Percentiles rank a stretch among this genome's conserved stretches.
Evolutionary conservation across 1,140 invertebrate genomes (phyloP).

Genomic region (Drosophila nebulosa): DNA sequence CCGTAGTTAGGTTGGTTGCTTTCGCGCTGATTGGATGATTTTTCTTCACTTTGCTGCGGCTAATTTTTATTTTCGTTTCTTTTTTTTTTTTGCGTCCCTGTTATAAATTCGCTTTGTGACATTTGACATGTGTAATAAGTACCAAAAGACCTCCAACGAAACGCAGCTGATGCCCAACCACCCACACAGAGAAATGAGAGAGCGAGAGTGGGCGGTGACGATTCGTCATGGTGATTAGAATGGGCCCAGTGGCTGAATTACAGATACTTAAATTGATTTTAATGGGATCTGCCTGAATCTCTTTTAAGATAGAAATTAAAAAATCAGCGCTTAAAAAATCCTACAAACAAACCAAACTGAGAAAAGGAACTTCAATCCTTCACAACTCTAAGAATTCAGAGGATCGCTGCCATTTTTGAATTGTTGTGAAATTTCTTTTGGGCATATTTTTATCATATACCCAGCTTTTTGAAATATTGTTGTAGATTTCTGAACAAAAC

Average conservation of each 20-base stretch:
- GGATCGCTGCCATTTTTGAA: too few relatives aligned
- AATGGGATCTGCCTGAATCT: slow-evolving; percentile 7
- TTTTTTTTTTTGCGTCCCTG: slow-evolving; percentile 37
- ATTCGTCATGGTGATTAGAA: slow-evolving; percentile 64
- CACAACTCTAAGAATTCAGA: too few relatives aligned
- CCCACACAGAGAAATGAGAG: neutral
- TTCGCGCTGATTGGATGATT: slow-evolving; percentile 62
- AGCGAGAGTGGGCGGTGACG: neutral
- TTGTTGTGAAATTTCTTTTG: too few relatives aligned
- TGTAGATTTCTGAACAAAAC: too few relatives aligned
- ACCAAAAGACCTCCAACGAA: slow-evolving; percentile 12
- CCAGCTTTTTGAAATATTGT: too few relatives aligned
- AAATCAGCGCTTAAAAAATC: neutral
- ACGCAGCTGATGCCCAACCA: slow-evolving; percentile 40
- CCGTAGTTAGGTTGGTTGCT: slow-evolving; percentile 5
- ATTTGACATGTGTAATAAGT: slow-evolving; percentile 60
- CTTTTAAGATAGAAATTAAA: neutral
- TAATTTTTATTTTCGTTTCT: slow-evolving; percentile 58
- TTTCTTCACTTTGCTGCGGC: slow-evolving; percentile 53
- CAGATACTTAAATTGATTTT: slow-evolving; percentile 44
- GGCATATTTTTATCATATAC: too few relatives aligned
- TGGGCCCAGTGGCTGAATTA: neutral
- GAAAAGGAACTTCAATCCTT: too few relatives aligned
- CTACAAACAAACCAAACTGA: neutral
- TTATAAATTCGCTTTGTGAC: slow-evolving; percentile 69